Evolutionary conservation across 2,797 vertebrate genomes (phyloP).

Genomic region (Salarias fasciatus): DNA sequence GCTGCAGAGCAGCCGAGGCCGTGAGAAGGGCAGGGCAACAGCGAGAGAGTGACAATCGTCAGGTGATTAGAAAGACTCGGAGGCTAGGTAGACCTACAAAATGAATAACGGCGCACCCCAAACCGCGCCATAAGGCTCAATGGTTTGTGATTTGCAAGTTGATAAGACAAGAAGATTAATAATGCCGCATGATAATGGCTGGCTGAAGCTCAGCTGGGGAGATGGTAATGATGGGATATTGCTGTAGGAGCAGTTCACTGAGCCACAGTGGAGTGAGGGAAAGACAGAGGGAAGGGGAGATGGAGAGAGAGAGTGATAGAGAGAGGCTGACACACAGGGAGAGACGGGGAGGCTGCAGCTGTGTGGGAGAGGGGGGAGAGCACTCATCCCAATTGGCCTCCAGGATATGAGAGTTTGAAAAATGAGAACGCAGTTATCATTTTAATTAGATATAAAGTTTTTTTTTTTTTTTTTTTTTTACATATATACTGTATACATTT

Average conservation of each 20-base stretch:
- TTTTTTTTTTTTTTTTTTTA: constrained; percentile 87
- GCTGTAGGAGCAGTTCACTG: constrained; percentile 97
- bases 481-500: constrained; percentile 51
- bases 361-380: constrained; percentile 78
- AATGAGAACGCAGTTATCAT: constrained; percentile 99
- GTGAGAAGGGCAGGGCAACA: constrained; percentile 89
- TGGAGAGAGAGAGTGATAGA: constrained; percentile 51
- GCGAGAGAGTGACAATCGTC: constrained; percentile 96
- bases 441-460: constrained; percentile 99
- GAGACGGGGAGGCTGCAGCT: constrained; percentile 82
- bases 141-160: constrained; percentile 99
- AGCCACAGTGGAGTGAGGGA: constrained; percentile 90
- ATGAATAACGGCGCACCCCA: constrained; percentile 99
- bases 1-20: constrained; percentile 81
- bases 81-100: constrained; percentile 99
- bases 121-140: constrained; percentile 99
- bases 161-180: constrained; percentile 99
- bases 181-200: constrained; percentile 99
- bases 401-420: constrained; percentile 99
- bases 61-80: constrained; percentile 98
- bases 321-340: constrained; percentile 74
- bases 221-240: constrained; percentile 99
- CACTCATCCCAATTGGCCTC: constrained; percentile 99
- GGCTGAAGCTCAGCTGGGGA: constrained; percentile 99
- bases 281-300: constrained; percentile 58